Conservation (phyloP, 2,797 vertebrate species). For the Syndactyla subalaris region DNA sequence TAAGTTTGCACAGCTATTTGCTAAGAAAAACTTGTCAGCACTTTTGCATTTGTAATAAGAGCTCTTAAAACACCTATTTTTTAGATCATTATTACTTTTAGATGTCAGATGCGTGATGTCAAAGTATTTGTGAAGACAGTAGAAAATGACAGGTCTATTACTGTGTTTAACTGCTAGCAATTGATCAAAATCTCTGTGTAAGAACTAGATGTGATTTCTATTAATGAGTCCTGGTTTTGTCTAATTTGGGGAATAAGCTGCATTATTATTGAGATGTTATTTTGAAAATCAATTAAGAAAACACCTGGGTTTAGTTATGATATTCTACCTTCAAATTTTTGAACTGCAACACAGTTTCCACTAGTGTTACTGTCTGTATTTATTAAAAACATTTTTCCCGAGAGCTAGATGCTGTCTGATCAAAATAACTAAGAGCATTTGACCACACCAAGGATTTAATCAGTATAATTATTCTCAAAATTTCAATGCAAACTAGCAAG, state of each 20-base stretch:
- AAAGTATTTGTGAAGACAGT: not conserved
- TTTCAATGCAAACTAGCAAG: not conserved
- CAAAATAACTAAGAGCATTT: not conserved
- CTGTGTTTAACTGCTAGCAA: conserved; percentile 11
- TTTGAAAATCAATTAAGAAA: conserved; percentile 15
- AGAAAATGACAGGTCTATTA: conserved; percentile 19
- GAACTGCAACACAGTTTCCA: not conserved
- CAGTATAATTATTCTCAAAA: not conserved
- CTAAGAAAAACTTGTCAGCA: not conserved
- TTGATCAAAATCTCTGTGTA: conserved; percentile 23
- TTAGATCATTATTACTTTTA: conserved; percentile 1
- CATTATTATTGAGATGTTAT: not conserved
- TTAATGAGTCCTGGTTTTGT: not conserved
- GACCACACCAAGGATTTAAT: not conserved
- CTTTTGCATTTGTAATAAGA: not conserved
- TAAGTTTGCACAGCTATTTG: not conserved
- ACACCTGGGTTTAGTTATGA: not conserved
- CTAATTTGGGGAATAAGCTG: not conserved
- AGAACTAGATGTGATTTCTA: not conserved
- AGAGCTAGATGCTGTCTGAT: not conserved
- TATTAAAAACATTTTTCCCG: not conserved
- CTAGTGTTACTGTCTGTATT: not conserved
- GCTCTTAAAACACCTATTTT: not conserved
- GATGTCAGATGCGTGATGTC: not conserved
- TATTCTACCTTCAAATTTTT: not conserved